A percentile compares a stretch with the other conserved stretches of the same genome.
Evolutionary conservation across 1,140 invertebrate species (phyloP).

Genomic region (Ips nitidus): DNA sequence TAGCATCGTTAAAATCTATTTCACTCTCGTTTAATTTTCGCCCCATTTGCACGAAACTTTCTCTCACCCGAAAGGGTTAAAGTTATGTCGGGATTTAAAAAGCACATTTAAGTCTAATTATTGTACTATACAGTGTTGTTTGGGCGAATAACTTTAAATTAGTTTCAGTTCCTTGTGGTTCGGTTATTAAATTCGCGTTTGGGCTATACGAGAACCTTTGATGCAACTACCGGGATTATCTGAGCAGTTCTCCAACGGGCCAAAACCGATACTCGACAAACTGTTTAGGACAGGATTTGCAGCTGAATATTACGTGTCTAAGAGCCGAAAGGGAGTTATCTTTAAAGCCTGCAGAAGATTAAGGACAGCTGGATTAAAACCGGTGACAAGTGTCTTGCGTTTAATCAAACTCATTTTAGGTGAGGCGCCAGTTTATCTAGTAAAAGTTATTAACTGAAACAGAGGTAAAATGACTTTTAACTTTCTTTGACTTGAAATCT

Average conservation of each 20-base stretch:
- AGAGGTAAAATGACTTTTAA: no score
- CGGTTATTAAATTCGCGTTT: no score
- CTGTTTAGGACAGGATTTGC: constrained; percentile 1
- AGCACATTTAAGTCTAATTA: not conserved
- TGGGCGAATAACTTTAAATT: no score
- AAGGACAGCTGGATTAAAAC: no score
- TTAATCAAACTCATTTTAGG: no score
- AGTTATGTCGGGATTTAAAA: not conserved
- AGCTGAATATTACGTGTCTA: constrained; percentile 1
- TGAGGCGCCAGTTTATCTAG: no score
- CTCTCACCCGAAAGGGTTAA: constrained; percentile 7
- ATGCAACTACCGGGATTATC: not conserved
- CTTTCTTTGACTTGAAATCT: no score
- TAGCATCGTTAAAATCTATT: constrained; percentile 7
- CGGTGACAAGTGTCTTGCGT: no score
- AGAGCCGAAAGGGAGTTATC: not conserved
- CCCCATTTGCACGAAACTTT: constrained; percentile 9
- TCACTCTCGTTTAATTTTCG: constrained; percentile 12
- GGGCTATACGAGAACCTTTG: not conserved
- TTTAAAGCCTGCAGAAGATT: not conserved
- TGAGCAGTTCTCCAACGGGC: not conserved
- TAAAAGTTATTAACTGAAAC: no score
- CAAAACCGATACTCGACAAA: constrained; percentile 1
- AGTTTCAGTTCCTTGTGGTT: no score
- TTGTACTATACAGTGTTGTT: no score